Conservation (phyloP, 2,113 vertebrate genomes). For the Calypte anna region DNA sequence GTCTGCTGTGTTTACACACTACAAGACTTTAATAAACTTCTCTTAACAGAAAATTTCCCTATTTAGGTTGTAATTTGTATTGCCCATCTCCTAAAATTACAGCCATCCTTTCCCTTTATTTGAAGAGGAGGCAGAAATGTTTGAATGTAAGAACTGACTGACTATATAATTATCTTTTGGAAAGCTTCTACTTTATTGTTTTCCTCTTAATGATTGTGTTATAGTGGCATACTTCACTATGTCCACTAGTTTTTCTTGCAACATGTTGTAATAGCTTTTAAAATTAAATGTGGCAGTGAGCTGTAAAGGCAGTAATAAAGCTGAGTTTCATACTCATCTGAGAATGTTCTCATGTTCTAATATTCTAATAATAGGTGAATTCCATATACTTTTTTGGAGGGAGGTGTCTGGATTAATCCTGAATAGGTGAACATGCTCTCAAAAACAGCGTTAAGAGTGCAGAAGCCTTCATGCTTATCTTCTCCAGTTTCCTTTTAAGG, state of each 20-base stretch:
- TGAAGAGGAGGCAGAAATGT: neutral
- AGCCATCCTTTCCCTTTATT: neutral
- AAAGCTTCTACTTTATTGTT: neutral
- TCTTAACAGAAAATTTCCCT: neutral
- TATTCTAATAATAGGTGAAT: neutral
- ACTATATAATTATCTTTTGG: neutral
- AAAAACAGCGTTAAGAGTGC: neutral
- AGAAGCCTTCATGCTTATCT: neutral
- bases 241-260: conserved; percentile 23
- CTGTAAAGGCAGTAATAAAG: conserved; percentile 11
- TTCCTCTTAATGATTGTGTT: neutral
- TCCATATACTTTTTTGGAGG: neutral
- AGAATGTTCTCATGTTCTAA: neutral
- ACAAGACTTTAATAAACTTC: neutral
- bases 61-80: neutral
- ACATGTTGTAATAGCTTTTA: neutral
- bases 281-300: neutral
- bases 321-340: neutral
- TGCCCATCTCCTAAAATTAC: neutral
- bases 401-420: neutral
- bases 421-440: neutral
- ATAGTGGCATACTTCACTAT: neutral
- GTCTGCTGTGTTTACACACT: neutral
- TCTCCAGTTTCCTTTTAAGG: neutral
- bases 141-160: neutral